Percentiles rank a stretch among this genome's conserved stretches.
These are phyloP conservation scores for Bimastos eiseni DNA, from an alignment of 2,888 invertebrate genomes.

Conservation along the genomic window DNA sequence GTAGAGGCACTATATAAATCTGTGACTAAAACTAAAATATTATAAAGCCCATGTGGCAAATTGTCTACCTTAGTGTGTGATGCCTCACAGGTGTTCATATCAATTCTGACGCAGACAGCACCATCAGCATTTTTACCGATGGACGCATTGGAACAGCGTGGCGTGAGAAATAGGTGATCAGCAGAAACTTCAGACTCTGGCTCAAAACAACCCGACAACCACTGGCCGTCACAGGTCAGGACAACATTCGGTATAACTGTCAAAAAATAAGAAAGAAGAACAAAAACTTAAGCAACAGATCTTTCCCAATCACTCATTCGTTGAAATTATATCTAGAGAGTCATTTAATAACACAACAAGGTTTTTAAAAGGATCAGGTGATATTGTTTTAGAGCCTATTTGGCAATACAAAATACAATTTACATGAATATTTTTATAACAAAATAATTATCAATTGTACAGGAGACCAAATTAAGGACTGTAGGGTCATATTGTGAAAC, in stretches of 20 bases:
- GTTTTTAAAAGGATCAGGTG: neutral
- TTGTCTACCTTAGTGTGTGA: neutral
- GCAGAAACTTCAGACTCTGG: neutral
- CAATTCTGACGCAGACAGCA: slow-evolving; percentile 26
- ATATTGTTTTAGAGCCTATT: too few relatives aligned
- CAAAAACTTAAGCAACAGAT: neutral
- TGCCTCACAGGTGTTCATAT: slow-evolving; percentile 23
- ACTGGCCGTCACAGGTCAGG: slow-evolving; percentile 22
- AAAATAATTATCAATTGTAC: too few relatives aligned
- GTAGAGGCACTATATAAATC: too few relatives aligned
- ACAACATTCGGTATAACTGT: slow-evolving; percentile 2
- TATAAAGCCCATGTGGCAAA: neutral
- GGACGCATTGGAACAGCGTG: neutral
- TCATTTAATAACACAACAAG: too few relatives aligned
- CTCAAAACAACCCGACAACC: slow-evolving; percentile 27
- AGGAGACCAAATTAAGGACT: too few relatives aligned
- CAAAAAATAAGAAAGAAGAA: neutral
- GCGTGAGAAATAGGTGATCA: neutral
- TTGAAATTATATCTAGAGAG: neutral
- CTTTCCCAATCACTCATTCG: neutral
- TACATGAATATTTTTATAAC: too few relatives aligned
- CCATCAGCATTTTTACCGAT: neutral
- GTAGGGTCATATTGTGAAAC: neutral
- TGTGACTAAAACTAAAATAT: too few relatives aligned
- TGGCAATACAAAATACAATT: too few relatives aligned